Evolutionary conservation across 2,888 invertebrate species (phyloP), one percentile per base, ranked within the genome.

Genomic region (Hyposoter didymator): DNA sequence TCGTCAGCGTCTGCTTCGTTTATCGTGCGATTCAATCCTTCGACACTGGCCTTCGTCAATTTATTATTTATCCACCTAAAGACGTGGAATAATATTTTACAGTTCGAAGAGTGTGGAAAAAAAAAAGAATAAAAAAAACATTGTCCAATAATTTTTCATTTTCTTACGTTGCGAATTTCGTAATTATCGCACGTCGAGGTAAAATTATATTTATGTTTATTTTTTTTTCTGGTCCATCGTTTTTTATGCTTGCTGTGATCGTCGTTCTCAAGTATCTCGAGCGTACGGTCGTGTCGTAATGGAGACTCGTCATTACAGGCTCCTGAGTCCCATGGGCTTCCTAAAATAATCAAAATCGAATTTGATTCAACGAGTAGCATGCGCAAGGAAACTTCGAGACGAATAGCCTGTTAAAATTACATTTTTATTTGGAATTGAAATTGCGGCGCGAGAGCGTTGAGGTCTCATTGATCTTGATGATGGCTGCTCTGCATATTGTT

Each of bases 241-340:
- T 82, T 32, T 45, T 64, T 17, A 82, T 32, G 32, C 70, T 49
- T 19, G 64, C 82, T 2, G 52, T 76, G 17, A 82, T 45, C 43
- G 70, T 82, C 14, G 82, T 82, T 55, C 28, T 82, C 43, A 64
- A 76, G 49, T 82, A 82, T 82, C 82, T 82, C 49, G 82, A 70
- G 76, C 82, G 82, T 43, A 82, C 14, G 1, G 39, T 67, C 70
- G 82, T 82, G 22, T 76, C 70, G 22, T 76, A 82, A 52, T 35
- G 72, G 47, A 82, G 76, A 28, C 47, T 1, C 43, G 72, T 49
- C 82, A 82, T 82, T 76, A 64, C 76, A 32, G 76, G 76, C 49
- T 70, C 45, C 7, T 6, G 59, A 28, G 45, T 64, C 4, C 64
- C 35, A 19, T 32, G 52, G 10, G 19, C 10, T 52, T n/a, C 10